Evolutionary conservation across 2,888 invertebrate genomes (phyloP).

Genomic region (Ecliptopera silaceata): DNA sequence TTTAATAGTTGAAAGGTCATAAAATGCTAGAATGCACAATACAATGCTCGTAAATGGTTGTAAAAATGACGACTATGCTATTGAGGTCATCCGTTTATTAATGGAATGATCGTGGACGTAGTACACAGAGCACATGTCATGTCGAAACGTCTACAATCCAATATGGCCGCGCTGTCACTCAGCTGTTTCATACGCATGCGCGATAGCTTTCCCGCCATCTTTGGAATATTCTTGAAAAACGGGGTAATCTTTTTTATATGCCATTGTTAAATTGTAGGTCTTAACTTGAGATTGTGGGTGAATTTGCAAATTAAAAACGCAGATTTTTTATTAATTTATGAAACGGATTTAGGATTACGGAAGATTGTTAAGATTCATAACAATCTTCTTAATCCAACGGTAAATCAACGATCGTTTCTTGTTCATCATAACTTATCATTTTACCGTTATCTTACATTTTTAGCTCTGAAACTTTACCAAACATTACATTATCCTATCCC

Average conservation of each 20-base stretch:
- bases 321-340: neutral
- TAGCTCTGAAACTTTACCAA: too few relatives aligned
- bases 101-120: conserved; percentile 37
- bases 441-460: too few relatives aligned
- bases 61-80: conserved; percentile 14
- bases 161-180: conserved; percentile 65
- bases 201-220: conserved; percentile 72
- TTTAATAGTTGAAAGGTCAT: neutral
- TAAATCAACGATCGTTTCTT: too few relatives aligned
- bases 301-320: conserved; percentile 4
- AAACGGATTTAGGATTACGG: too few relatives aligned
- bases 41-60: conserved; percentile 3
- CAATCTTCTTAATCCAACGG: too few relatives aligned
- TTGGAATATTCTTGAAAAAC: conserved; percentile 45
- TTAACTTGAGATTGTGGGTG: neutral
- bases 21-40: neutral
- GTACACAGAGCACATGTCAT: conserved; percentile 36
- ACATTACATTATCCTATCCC: too few relatives aligned
- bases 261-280: neutral
- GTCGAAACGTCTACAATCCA: conserved; percentile 44
- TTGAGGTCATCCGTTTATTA: conserved; percentile 39
- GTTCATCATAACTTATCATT: too few relatives aligned
- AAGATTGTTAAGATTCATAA: too few relatives aligned
- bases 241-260: conserved; percentile 12
- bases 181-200: conserved; percentile 78